Evolutionary conservation across 1,140 invertebrate species (phyloP).

Genomic region (Sitophilus oryzae): DNA sequence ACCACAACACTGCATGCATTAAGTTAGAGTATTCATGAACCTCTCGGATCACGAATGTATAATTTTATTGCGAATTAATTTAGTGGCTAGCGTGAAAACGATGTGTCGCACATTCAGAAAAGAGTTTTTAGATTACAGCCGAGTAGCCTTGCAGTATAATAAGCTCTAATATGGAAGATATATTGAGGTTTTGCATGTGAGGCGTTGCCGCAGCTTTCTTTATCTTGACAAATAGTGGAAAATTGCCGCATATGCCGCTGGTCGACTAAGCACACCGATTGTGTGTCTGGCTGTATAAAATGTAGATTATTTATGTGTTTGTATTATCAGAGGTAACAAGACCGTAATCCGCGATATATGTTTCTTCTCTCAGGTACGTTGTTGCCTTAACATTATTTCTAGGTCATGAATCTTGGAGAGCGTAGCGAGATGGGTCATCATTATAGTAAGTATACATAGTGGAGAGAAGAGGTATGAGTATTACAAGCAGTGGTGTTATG

Average conservation of each 20-base stretch:
- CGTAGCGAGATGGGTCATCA: too few species aligned
- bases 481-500: too few species aligned
- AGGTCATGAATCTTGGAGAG: too few species aligned
- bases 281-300: not conserved
- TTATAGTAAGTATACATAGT: too few species aligned
- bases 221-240: conserved; percentile 13
- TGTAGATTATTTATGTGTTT: not conserved
- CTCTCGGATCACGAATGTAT: conserved; percentile 21
- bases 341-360: too few species aligned
- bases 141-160: conserved; percentile 16
- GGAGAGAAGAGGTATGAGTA: too few species aligned
- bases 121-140: conserved; percentile 16
- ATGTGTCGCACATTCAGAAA: conserved; percentile 19
- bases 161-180: conserved; percentile 21
- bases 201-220: conserved; percentile 3
- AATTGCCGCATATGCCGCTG: not conserved
- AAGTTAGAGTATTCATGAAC: conserved; percentile 17
- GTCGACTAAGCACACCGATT: too few species aligned
- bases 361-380: too few species aligned
- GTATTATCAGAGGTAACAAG: too few species aligned
- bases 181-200: conserved; percentile 17
- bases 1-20: conserved; percentile 2
- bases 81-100: conserved; percentile 18
- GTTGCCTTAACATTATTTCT: too few species aligned
- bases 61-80: conserved; percentile 25